These are phyloP conservation scores for Vidua macroura DNA, from an alignment of 2,113 vertebrate species.

Conservation along the genomic window DNA sequence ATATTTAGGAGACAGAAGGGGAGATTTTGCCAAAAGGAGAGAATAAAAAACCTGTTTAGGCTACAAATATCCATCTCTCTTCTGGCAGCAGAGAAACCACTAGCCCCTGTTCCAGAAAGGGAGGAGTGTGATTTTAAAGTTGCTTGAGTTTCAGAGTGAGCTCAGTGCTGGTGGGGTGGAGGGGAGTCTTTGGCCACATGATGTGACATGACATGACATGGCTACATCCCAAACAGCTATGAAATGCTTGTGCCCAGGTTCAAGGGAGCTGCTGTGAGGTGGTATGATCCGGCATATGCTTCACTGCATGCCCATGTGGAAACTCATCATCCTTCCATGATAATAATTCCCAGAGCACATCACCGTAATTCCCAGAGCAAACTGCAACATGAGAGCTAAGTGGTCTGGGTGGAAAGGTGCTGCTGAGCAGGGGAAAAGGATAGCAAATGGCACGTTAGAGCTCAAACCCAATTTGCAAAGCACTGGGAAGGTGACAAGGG, in stretches of 20 bases:
- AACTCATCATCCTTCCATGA: not conserved
- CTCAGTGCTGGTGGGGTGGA: not conserved
- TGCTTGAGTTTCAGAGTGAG: not conserved
- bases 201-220: rapidly evolving
- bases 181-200: rapidly evolving
- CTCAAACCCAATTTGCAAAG: not conserved
- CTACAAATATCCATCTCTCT: constrained; percentile 27
- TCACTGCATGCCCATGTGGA: rapidly evolving
- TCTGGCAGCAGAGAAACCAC: constrained; percentile 23
- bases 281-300: rapidly evolving
- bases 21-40: constrained; percentile 52
- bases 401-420: not conserved
- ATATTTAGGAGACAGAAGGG: constrained; percentile 64
- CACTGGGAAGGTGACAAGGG: rapidly evolving
- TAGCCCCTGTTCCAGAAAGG: constrained; percentile 11
- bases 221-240: not conserved
- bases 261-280: not conserved
- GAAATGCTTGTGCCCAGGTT: not conserved
- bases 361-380: not conserved
- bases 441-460: rapidly evolving
- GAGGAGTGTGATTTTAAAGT: not conserved
- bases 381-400: not conserved
- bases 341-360: not conserved
- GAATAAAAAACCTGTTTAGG: constrained; percentile 29
- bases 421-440: not conserved